A percentile compares a stretch with the other conserved stretches of the same genome.
Evolutionary conservation across 2,113 vertebrate species (phyloP).

Genomic region (Oophaga pumilio): DNA sequence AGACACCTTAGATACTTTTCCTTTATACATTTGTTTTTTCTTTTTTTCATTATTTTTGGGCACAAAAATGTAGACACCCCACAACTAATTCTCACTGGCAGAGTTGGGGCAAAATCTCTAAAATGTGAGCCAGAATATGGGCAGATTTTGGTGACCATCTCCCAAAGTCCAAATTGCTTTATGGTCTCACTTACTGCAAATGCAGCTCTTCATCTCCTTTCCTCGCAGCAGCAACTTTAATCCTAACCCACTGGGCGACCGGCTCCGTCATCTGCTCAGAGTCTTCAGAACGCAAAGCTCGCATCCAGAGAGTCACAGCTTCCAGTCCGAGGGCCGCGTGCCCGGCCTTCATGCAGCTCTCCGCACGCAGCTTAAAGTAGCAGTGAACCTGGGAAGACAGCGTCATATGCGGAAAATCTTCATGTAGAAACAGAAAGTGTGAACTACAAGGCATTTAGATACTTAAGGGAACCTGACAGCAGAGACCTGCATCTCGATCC

Average conservation of each 20-base stretch:
- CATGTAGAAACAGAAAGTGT: neutral
- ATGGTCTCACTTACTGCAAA: slow-evolving; percentile 71
- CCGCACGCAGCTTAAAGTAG: slow-evolving; percentile 79
- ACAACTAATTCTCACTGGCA: too few relatives aligned
- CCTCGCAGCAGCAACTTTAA: slow-evolving; percentile 79
- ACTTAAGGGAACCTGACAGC: too few relatives aligned
- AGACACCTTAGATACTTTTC: too few relatives aligned
- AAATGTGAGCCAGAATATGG: too few relatives aligned
- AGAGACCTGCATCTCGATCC: too few relatives aligned
- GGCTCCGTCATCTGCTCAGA: slow-evolving; percentile 77
- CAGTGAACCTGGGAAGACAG: slow-evolving; percentile 72
- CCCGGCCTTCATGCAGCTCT: slow-evolving; percentile 77
- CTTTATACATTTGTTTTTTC: too few relatives aligned
- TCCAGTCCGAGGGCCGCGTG: slow-evolving; percentile 72
- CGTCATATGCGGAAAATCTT: neutral
- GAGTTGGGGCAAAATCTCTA: too few relatives aligned
- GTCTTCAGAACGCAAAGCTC: slow-evolving; percentile 66
- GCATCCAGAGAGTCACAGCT: slow-evolving; percentile 79
- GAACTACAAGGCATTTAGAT: too few relatives aligned
- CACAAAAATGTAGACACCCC: too few relatives aligned
- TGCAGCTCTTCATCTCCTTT: slow-evolving; percentile 75
- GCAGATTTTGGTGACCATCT: too few relatives aligned
- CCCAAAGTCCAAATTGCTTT: neutral
- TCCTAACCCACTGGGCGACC: slow-evolving; percentile 80
- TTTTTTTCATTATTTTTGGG: too few relatives aligned